phyloP scores from a whole-genome alignment of 2,888 invertebrate genomes.

The Mythimna loreyi region DNA sequence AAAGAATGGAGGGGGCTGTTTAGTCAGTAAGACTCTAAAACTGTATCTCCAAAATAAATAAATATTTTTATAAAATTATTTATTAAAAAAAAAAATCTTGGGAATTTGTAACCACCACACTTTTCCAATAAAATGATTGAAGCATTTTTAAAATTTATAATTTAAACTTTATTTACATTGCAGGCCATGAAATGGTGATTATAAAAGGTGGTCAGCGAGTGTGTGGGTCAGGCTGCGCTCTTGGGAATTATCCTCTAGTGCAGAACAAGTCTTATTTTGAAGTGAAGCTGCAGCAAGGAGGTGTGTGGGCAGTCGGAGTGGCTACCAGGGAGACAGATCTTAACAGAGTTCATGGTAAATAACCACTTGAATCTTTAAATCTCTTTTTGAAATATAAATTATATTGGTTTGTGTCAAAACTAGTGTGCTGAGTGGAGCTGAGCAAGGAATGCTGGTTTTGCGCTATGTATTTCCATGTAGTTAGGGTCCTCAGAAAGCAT shows the following conservation, averaged over 20 bases:
- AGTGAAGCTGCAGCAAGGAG: slow-evolving; percentile 98
- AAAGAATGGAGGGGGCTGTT: too few species aligned
- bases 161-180: slow-evolving; percentile 57
- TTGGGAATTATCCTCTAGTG: slow-evolving; percentile 98
- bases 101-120: not conserved
- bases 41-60: too few species aligned
- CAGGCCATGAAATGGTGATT: slow-evolving; percentile 98
- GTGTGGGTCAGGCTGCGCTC: slow-evolving; percentile 98
- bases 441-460: too few species aligned
- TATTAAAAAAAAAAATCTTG: too few species aligned
- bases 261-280: slow-evolving; percentile 99
- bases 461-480: not conserved
- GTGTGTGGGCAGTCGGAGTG: slow-evolving; percentile 98
- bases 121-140: not conserved
- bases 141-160: not conserved
- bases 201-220: slow-evolving; percentile 98
- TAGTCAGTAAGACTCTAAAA: too few species aligned
- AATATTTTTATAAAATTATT: too few species aligned
- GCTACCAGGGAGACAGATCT: slow-evolving; percentile 97
- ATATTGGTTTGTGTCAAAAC: not conserved
- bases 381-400: not conserved
- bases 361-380: not conserved
- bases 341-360: slow-evolving; percentile 94
- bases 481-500: not conserved
- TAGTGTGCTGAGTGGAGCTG: not conserved